Evolutionary conservation across 2,888 invertebrate species (phyloP).

Genomic region (Geophilus truncorum): DNA sequence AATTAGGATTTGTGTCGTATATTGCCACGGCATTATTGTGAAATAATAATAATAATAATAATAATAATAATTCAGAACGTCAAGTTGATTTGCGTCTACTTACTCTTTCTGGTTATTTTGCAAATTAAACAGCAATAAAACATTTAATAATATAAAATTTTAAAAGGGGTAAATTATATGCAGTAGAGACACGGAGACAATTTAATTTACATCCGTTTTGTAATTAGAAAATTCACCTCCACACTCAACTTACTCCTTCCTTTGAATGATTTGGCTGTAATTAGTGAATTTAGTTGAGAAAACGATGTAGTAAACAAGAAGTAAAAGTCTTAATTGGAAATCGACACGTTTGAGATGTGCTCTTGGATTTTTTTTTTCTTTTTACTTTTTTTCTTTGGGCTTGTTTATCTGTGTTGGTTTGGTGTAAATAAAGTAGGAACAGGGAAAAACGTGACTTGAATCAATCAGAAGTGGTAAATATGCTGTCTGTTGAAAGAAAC

Average conservation of each 20-base stretch:
- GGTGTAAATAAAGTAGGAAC: background rate
- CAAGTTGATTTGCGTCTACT: background rate
- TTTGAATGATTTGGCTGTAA: background rate
- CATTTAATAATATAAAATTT: background rate
- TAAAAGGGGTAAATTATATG: background rate
- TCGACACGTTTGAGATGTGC: slow-evolving; percentile 13
- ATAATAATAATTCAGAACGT: background rate
- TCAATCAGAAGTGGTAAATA: background rate
- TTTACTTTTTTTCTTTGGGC: background rate
- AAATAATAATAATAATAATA: too few species aligned
- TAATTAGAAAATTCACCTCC: background rate
- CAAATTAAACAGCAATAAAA: background rate
- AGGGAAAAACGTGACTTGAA: slow-evolving; percentile 1
- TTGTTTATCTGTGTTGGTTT: background rate
- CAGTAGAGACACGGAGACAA: background rate
- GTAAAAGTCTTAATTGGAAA: slow-evolving; percentile 27
- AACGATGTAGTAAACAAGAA: slow-evolving; percentile 17
- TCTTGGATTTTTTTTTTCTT: background rate
- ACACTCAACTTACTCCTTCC: background rate
- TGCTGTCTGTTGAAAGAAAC: background rate
- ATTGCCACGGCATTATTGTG: background rate
- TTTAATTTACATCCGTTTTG: background rate
- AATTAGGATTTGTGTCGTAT: background rate
- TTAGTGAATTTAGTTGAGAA: background rate
- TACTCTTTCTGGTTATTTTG: background rate